Evolutionary conservation across 2,797 vertebrate species (phyloP), one percentile per base, ranked within the genome.

Genomic region (Rousettus madagascariensis): DNA sequence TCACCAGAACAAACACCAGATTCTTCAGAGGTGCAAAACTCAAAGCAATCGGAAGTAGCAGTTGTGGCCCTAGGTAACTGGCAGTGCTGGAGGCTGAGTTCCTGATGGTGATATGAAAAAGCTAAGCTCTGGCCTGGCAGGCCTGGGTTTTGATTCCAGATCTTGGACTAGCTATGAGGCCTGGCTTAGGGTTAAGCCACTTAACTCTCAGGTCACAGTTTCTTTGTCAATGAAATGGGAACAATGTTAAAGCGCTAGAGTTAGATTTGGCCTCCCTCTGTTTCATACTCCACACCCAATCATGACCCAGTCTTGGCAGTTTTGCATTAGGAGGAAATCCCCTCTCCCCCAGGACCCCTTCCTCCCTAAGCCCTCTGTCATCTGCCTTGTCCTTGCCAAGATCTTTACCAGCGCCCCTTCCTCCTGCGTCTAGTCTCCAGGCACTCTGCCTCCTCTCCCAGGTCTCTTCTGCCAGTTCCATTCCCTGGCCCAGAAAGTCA

Each of bases 271-370:
- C 19, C 30, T 38, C 36, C 12, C 13, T 79, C 13, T 24, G 6
- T 69, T 55, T 49, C 24, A 30, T 10, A n/a, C 12, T 13, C 17
- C 36, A 5, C 2, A 22, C 4, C 7, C 8, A 0, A 17, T 33
- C 20, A 9, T 8, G 49, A 57, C 22, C 6, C 2, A 22, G 36
- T 41, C 26, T 24, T n/a, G 51, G 82, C 15, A 12, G 24, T 24
- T 55, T 51, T 59, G 33, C 36, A 11, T 15, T 7, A 8, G 28
- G 22, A 46, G 9, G 22, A 16, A 5, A 19, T 5, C 26, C 17
- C 20, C 17, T 36, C 8, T 24, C 13, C 49, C 11, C 2, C 1
- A 12, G 57, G 8, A 3, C 7, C 20, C 26, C 16, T 57, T 24
- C 41, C n/a, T 33, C 9, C 8, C 6, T 10, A 22, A 55, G 59